Conservation (phyloP, 2,113 vertebrate species). For the Sarotherodon lohbergeri region DNA sequence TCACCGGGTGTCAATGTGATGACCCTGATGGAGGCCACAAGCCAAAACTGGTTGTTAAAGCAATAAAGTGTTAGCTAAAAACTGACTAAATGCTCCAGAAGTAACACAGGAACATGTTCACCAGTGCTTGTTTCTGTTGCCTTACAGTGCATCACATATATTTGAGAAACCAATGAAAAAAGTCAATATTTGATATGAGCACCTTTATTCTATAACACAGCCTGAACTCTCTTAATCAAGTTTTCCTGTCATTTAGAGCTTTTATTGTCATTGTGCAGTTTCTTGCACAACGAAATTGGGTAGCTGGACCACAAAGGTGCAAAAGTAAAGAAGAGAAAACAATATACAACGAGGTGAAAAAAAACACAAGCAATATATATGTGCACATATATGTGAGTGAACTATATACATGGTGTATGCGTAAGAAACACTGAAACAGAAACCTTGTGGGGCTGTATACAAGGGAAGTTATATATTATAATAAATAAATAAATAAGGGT, state of each 20-base stretch:
- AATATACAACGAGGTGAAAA: not conserved
- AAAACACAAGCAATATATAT: not conserved
- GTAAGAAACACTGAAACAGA: not conserved
- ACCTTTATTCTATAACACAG: not conserved
- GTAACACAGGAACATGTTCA: not conserved
- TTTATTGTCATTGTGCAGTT: not conserved
- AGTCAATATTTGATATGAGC: not conserved
- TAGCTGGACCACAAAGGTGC: not conserved
- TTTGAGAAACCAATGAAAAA: not conserved
- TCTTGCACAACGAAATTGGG: rapidly evolving
- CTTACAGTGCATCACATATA: not conserved
- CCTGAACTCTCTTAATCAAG: not conserved
- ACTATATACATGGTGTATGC: not conserved
- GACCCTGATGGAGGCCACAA: not conserved
- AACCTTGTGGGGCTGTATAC: not conserved
- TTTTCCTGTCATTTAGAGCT: not conserved
- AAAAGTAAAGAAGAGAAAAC: not conserved
- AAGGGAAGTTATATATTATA: not conserved
- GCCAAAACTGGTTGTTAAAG: not conserved
- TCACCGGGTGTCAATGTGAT: not conserved
- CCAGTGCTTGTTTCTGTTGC: not conserved
- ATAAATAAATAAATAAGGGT: not conserved
- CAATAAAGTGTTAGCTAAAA: not conserved
- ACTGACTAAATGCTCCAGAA: not conserved
- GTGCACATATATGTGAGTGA: not conserved